Evolutionary conservation across 2,113 vertebrate species (phyloP).

Genomic region (Ophthalmolycus amberensis): DNA sequence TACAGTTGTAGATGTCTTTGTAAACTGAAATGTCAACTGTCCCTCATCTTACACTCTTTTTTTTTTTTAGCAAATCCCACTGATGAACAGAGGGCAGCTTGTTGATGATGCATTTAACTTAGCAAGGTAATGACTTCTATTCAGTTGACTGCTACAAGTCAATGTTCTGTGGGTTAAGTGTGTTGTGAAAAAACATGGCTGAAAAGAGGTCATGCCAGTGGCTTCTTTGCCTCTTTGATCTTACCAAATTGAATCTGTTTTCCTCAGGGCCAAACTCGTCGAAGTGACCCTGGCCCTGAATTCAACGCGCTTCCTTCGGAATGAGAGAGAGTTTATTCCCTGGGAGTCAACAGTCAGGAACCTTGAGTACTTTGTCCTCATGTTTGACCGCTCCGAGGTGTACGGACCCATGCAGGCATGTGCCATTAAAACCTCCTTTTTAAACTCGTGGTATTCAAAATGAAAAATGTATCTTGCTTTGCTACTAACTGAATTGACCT

Average conservation of each 20-base stretch:
- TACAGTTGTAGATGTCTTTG: not conserved
- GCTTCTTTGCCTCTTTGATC: not conserved
- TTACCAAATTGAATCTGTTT: not conserved
- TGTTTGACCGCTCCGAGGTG: conserved; percentile 93
- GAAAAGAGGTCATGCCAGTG: not conserved
- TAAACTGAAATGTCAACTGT: not conserved
- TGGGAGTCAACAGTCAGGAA: conserved; percentile 87
- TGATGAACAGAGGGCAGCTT: conserved; percentile 91
- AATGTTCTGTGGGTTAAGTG: not conserved
- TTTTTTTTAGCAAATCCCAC: conserved; percentile 83
- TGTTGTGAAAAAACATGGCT: not conserved
- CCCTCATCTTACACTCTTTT: conserved; percentile 20
- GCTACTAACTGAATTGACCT: not conserved
- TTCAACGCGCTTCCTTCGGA: conserved; percentile 85
- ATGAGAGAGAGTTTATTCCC: conserved; percentile 84
- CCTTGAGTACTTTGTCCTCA: conserved; percentile 86
- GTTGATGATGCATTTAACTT: conserved; percentile 92
- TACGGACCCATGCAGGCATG: conserved; percentile 89
- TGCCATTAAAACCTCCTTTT: not conserved
- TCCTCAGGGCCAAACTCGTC: conserved; percentile 82
- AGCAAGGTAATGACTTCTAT: conserved; percentile 78
- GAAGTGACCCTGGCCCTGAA: conserved; percentile 84
- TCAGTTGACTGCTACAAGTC: not conserved
- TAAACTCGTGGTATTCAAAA: not conserved
- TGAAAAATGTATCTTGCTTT: not conserved